A percentile compares a stretch with the other conserved stretches of the same genome.
Evolutionary conservation across 2,888 invertebrate genomes (phyloP).

Genomic region (Hololepta plana): DNA sequence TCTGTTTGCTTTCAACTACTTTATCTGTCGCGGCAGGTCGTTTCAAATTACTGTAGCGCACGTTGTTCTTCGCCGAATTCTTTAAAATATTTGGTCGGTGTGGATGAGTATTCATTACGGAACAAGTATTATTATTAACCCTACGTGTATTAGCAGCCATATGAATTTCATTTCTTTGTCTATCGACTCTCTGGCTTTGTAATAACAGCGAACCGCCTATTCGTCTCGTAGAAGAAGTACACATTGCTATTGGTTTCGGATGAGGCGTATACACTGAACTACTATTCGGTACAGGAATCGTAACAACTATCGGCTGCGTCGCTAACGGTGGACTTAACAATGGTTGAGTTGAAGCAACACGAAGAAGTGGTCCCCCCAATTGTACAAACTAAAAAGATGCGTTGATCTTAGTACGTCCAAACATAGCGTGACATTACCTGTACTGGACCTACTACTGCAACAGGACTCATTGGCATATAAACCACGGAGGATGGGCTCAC

Average conservation of each 20-base stretch:
- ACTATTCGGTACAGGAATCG: slow-evolving; percentile 17
- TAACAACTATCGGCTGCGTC: slow-evolving; percentile 17
- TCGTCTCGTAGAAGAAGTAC: slow-evolving; percentile 37
- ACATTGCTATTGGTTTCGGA: slow-evolving; percentile 39
- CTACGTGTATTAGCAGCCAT: slow-evolving; percentile 16
- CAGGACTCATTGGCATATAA: slow-evolving; percentile 23
- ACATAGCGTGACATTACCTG: slow-evolving; percentile 14
- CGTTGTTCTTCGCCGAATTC: slow-evolving; percentile 9
- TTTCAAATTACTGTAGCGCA: too few species aligned
- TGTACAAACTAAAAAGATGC: slow-evolving; percentile 15
- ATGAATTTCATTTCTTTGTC: slow-evolving; percentile 22
- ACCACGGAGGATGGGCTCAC: slow-evolving; percentile 14
- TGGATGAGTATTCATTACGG: slow-evolving; percentile 8
- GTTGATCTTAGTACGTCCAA: not conserved
- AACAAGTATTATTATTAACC: slow-evolving; percentile 2
- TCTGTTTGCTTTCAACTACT: too few species aligned
- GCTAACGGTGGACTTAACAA: slow-evolving; percentile 15
- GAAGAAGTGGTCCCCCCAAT: slow-evolving; percentile 17
- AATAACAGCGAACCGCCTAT: slow-evolving; percentile 37
- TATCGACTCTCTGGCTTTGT: slow-evolving; percentile 25
- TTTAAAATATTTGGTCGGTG: slow-evolving; percentile 19
- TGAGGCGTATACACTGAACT: slow-evolving; percentile 30
- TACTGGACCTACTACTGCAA: slow-evolving; percentile 19
- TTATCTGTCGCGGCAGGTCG: too few species aligned
- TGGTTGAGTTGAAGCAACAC: slow-evolving; percentile 17